Evolutionary conservation across 2,888 invertebrate species (phyloP).

Genomic region (Xestoiulus laeticollis): DNA sequence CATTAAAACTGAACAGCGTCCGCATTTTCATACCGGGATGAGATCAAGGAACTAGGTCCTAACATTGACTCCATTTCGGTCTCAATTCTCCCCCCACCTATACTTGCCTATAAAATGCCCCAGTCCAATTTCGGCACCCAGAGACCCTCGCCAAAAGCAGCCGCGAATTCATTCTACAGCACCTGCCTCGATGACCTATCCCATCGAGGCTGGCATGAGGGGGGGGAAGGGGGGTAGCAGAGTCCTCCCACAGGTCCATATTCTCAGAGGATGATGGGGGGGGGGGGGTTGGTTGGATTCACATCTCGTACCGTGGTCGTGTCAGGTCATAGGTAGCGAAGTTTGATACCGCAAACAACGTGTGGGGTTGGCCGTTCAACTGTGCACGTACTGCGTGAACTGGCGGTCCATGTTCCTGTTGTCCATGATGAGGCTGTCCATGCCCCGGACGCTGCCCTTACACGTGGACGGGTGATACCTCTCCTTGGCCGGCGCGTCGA

Average conservation of each 20-base stretch:
- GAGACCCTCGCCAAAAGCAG: not conserved
- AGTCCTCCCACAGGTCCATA: not conserved
- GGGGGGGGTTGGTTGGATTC: not conserved
- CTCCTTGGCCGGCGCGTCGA: slow-evolving; percentile 51
- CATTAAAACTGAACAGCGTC: no score
- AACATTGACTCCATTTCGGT: no score
- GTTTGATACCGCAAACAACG: not conserved
- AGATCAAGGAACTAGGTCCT: no score
- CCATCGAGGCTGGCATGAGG: not conserved
- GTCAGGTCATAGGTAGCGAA: slow-evolving; percentile 45
- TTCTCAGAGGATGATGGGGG: no score
- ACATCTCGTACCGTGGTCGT: slow-evolving; percentile 45
- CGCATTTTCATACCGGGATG: no score
- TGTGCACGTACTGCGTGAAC: slow-evolving; percentile 59
- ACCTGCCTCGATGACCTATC: not conserved
- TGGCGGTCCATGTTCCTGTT: slow-evolving; percentile 54
- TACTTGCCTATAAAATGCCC: not conserved
- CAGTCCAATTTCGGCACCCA: not conserved
- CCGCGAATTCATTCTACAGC: not conserved
- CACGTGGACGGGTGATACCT: slow-evolving; percentile 55
- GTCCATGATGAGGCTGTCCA: slow-evolving; percentile 58
- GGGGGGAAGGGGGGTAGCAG: not conserved
- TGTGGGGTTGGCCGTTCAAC: slow-evolving; percentile 56
- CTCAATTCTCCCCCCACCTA: not conserved
- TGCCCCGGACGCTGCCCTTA: slow-evolving; percentile 58